phyloP scores from a whole-genome alignment of 2,797 vertebrate genomes.

The Masticophis lateralis region DNA sequence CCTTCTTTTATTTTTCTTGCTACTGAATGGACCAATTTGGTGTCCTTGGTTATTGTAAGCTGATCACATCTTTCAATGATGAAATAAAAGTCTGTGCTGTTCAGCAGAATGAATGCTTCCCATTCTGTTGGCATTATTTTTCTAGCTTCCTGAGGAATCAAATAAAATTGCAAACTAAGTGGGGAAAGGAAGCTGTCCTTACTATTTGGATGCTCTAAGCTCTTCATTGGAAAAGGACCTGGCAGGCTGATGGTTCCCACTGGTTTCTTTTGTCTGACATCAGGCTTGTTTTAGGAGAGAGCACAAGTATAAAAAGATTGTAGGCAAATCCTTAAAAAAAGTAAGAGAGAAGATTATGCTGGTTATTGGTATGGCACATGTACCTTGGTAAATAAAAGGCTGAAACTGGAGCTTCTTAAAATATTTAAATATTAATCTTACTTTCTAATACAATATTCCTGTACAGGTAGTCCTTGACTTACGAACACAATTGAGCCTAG shows the following conservation, averaged over 20 bases:
- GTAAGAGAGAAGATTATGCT: not conserved
- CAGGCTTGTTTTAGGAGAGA: not conserved
- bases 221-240: not conserved
- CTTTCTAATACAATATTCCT: not conserved
- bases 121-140: not conserved
- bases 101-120: not conserved
- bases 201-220: not conserved
- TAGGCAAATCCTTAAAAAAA: not conserved
- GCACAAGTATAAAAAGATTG: not conserved
- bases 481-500: not conserved
- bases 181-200: not conserved
- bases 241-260: not conserved
- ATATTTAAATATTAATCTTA: not conserved
- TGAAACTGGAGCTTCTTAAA: not conserved
- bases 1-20: not conserved
- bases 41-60: not conserved
- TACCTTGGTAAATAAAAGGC: not conserved
- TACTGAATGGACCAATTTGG: not conserved
- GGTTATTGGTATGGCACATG: not conserved
- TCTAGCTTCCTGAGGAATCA: not conserved
- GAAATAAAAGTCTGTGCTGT: not conserved
- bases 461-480: not conserved
- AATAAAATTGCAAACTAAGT: not conserved
- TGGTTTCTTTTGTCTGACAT: not conserved
- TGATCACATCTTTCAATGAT: not conserved